These are phyloP conservation scores for Drymonia ruficornis DNA, from an alignment of 2,888 invertebrate species.

Conservation along the genomic window DNA sequence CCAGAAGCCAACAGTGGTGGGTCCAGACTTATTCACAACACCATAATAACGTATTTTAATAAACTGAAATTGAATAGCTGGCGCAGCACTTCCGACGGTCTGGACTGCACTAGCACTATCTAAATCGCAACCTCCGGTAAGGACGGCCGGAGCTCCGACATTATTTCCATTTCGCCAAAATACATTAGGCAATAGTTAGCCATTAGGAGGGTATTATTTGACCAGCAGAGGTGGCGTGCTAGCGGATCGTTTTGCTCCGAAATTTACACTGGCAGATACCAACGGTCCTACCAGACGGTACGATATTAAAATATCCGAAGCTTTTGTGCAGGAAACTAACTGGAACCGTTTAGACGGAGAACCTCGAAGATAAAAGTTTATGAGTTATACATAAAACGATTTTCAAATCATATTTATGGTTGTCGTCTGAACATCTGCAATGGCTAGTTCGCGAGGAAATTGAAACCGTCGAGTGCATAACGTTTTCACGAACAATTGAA, in stretches of 20 bases:
- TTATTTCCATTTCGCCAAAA: constrained; percentile 76
- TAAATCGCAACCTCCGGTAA: constrained; percentile 68
- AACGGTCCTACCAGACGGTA: constrained; percentile 65
- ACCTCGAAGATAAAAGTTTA: constrained; percentile 82
- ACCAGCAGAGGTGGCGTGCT: constrained; percentile 79
- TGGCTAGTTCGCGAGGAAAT: constrained; percentile 79
- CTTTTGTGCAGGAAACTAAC: constrained; percentile 78
- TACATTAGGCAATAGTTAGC: constrained; percentile 81
- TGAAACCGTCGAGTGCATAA: constrained; percentile 81
- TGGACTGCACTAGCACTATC: constrained; percentile 61
- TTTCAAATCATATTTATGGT: constrained; percentile 84
- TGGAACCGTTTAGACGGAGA: constrained; percentile 68
- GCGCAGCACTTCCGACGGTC: constrained; percentile 53
- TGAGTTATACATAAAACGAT: constrained; percentile 83
- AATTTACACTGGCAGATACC: constrained; percentile 77
- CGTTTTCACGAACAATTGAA: constrained; percentile 82
- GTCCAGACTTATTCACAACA: constrained; percentile 39
- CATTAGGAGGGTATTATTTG: constrained; percentile 80
- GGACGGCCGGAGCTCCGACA: constrained; percentile 56
- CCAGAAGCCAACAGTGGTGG: constrained; percentile 14
- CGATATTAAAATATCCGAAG: constrained; percentile 80
- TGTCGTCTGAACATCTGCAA: constrained; percentile 77
- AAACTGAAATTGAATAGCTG: constrained; percentile 66
- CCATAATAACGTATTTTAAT: constrained; percentile 58
- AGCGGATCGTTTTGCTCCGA: constrained; percentile 69